phyloP scores from a whole-genome alignment of 2,888 invertebrate genomes.

The Julus scandinavius region DNA sequence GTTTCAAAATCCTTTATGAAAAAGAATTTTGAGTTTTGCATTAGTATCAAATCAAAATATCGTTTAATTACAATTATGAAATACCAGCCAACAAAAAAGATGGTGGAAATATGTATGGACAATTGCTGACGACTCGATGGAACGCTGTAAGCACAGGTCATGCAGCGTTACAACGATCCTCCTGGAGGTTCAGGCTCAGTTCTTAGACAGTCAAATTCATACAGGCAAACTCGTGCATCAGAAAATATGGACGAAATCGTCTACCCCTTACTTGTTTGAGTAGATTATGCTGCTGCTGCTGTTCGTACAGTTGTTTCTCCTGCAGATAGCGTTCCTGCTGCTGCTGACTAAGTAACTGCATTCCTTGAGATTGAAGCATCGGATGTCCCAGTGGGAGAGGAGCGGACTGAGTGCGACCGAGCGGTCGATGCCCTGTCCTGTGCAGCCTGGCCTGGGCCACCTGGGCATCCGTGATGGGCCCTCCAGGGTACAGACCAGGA shows the following conservation, averaged over 20 bases:
- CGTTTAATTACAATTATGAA: background rate
- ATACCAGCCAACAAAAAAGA: background rate
- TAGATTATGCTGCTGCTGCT: slow-evolving; percentile 67
- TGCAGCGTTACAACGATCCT: background rate
- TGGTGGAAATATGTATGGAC: background rate
- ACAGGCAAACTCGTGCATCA: background rate
- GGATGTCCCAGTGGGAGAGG: slow-evolving; percentile 91
- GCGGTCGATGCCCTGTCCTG: slow-evolving; percentile 77
- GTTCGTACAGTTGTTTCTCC: slow-evolving; percentile 64
- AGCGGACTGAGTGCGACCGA: slow-evolving; percentile 94
- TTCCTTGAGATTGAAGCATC: slow-evolving; percentile 71
- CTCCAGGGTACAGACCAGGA: slow-evolving; percentile 64
- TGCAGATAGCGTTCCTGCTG: slow-evolving; percentile 70
- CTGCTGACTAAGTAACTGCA: slow-evolving; percentile 64
- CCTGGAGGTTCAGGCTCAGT: background rate
- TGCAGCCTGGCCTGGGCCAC: slow-evolving; percentile 75
- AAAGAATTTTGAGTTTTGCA: too few species aligned
- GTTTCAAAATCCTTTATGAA: too few species aligned
- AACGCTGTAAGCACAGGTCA: background rate
- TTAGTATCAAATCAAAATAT: background rate
- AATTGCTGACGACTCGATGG: too few species aligned
- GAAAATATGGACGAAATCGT: background rate
- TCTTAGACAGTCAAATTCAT: background rate
- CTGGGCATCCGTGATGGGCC: slow-evolving; percentile 59
- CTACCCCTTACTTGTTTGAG: slow-evolving; percentile 69